Conservation (phyloP, 2,113 vertebrate species). For the Peucedramus taeniatus region DNA sequence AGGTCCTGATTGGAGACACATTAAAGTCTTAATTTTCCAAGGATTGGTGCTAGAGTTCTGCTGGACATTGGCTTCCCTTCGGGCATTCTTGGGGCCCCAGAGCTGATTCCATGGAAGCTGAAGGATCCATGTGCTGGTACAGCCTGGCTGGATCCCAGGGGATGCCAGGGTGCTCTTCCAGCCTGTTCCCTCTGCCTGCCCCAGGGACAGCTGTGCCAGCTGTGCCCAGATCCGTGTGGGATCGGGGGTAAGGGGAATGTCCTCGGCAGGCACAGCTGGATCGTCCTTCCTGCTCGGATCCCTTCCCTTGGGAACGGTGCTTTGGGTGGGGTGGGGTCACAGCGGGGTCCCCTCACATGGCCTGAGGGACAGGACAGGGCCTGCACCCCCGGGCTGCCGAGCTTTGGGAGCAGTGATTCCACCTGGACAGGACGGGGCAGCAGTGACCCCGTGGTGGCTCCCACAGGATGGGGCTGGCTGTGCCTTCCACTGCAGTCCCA, state of each 20-base stretch:
- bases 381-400: accelerated
- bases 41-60: conserved; percentile 25
- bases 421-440: accelerated
- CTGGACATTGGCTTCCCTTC: not conserved
- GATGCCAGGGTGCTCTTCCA: not conserved
- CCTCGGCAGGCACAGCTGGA: accelerated
- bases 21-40: not conserved
- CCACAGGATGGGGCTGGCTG: not conserved
- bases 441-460: accelerated
- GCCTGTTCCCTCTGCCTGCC: not conserved
- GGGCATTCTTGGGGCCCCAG: not conserved
- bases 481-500: not conserved
- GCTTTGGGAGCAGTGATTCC: not conserved
- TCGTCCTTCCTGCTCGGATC: not conserved
- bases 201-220: accelerated
- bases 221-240: not conserved
- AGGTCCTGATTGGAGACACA: not conserved
- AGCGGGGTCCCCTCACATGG: accelerated
- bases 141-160: not conserved
- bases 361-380: not conserved
- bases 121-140: not conserved
- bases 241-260: not conserved
- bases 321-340: accelerated
- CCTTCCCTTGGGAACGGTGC: accelerated
- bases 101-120: not conserved